phyloP scores from a whole-genome alignment of 2,888 invertebrate species.

The Spodoptera exigua region DNA sequence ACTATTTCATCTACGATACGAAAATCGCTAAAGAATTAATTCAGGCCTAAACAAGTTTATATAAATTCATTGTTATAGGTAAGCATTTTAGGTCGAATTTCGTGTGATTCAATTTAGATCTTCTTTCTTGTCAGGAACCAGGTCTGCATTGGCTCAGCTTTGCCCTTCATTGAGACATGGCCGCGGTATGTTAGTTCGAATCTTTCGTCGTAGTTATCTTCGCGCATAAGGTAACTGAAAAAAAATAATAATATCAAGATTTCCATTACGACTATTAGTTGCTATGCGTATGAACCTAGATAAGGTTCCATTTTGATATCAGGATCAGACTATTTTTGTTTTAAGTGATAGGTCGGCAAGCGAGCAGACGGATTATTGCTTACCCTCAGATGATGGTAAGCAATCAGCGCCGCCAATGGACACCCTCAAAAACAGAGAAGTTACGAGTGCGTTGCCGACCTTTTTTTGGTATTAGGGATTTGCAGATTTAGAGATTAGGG shows the following conservation, averaged over 20 bases:
- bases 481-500: too few relatives aligned
- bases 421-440: too few relatives aligned
- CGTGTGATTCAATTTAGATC: conserved; percentile 47
- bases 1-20: neutral
- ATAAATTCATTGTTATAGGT: conserved; percentile 12
- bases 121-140: conserved; percentile 93
- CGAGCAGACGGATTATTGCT: too few relatives aligned
- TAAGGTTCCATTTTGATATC: too few relatives aligned
- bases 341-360: too few relatives aligned
- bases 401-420: too few relatives aligned
- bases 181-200: conserved; percentile 96
- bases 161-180: conserved; percentile 97
- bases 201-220: conserved; percentile 95
- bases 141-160: conserved; percentile 97
- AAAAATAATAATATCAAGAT: neutral
- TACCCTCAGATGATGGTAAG: too few relatives aligned
- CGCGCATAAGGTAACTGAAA: conserved; percentile 93
- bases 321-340: too few relatives aligned
- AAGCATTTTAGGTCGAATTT: conserved; percentile 20
- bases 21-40: neutral
- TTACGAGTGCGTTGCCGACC: too few relatives aligned
- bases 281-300: too few relatives aligned
- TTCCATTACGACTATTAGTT: neutral
- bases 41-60: conserved; percentile 5
- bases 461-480: too few relatives aligned